These are phyloP conservation scores for Pituophis catenifer DNA, from an alignment of 2,113 vertebrate species.

Conservation along the genomic window DNA sequence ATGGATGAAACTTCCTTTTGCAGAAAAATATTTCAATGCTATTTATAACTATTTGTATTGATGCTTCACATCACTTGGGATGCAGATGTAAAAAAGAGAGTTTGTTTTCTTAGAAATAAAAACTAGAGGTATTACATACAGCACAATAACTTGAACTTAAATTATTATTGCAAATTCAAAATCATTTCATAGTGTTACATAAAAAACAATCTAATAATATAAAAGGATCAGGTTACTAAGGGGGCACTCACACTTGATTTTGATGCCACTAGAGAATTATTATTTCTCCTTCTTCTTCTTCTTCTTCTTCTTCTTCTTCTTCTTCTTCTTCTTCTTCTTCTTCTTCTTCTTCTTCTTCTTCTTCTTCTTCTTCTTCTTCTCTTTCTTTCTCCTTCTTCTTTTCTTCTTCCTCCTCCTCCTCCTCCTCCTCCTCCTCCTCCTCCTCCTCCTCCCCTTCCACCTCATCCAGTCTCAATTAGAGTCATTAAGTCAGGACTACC, in stretches of 20 bases:
- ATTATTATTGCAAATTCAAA: neutral
- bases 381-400: no score
- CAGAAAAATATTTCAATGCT: neutral
- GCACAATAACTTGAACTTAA: neutral
- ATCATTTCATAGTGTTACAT: neutral
- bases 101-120: neutral
- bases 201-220: no score
- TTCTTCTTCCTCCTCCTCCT: no score
- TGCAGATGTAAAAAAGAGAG: neutral
- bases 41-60: slow-evolving; percentile 7
- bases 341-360: no score
- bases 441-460: no score
- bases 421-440: no score
- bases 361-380: no score
- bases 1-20: slow-evolving; percentile 16
- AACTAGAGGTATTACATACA: neutral
- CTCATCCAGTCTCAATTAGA: no score
- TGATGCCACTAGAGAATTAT: neutral
- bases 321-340: no score
- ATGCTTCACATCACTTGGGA: neutral
- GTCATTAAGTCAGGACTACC: neutral
- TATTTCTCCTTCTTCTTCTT: neutral
- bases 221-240: no score
- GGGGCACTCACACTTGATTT: no score
- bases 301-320: no score